Base-by-base conservation (phyloP, 2,113 vertebrate species). In the Chaetorhynchus papuensis region DNA sequence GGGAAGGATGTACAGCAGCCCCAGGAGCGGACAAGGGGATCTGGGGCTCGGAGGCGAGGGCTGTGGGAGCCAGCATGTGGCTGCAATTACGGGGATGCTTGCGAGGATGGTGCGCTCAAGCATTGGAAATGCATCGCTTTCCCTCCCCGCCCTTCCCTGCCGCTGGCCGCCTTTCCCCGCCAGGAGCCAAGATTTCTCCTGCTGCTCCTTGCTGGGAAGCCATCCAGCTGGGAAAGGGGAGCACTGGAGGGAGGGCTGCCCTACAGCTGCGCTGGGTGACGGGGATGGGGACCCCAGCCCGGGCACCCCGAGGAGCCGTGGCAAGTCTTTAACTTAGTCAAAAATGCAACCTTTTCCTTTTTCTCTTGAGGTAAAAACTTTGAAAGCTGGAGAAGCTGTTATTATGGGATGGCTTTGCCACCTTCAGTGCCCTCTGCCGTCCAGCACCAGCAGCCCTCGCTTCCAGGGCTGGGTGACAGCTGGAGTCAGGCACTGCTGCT, bases 181-280 rank as follows among this genome's bases (percentile, higher is more conserved):
- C 94, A 89, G 94, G 64, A 96, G 96, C 96, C 89, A 84, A 89
- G 84, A 87, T 87, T 96, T 79, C 81, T 94, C 70, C 91, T 85
- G 93, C 94, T 94, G 95, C 91, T 94, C 81, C 96, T 97, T 92
- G 94, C 91, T 61, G 91, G 91, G 94, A 91, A 72, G 7, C 20
- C 65, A 18, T 93, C 91, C 95, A 95, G 86, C 1, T 81, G 94
- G 80, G 47, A 28, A 19, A 28, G 59, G 83, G 76, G 89, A 92
- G 78, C 1, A 1, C 78, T 26, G 63, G 41, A 86, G 57, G 75
- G 35, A 50, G 52, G 35, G 70, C 79, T 64, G 78, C 79, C 85
- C 83, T 6, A 1, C 42, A 54, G 92, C 87, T 27, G 7, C 2
- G 3, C 37, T 2, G 52, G 78, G 75, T 53, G 83, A 45, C 21